These are phyloP conservation scores for Scopus umbretta DNA, from an alignment of 2,113 vertebrate species.

Conservation along the genomic window DNA sequence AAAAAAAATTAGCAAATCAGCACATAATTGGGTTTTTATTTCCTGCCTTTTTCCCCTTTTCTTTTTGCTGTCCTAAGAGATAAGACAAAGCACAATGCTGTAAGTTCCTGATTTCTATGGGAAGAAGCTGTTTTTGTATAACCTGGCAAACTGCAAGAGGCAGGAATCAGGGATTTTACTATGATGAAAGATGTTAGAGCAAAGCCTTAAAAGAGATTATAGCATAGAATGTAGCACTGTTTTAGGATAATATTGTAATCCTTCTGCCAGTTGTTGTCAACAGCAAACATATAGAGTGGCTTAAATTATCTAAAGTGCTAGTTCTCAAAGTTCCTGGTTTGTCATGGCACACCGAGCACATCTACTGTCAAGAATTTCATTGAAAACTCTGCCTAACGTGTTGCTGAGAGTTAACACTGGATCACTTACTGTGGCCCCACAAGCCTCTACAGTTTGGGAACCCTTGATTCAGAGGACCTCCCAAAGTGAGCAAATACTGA, in stretches of 20 bases:
- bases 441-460: not conserved
- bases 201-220: not conserved
- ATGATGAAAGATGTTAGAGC: not conserved
- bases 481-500: not conserved
- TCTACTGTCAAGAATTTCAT: not conserved
- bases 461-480: not conserved
- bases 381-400: not conserved
- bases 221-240: not conserved
- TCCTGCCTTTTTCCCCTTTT: constrained; percentile 4
- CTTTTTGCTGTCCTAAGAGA: constrained; percentile 24
- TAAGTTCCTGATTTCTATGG: constrained; percentile 3
- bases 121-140: not conserved
- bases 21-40: constrained; percentile 73
- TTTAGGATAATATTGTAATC: not conserved
- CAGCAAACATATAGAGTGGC: not conserved
- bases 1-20: constrained; percentile 76
- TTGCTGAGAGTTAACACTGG: not conserved
- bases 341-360: not conserved
- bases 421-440: not conserved
- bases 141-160: not conserved
- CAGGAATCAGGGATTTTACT: not conserved
- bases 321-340: not conserved
- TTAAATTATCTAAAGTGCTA: not conserved
- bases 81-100: constrained; percentile 23
- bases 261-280: not conserved